Evolutionary conservation across 2,113 vertebrate species (phyloP).

Genomic region (Oreochromis niloticus): DNA sequence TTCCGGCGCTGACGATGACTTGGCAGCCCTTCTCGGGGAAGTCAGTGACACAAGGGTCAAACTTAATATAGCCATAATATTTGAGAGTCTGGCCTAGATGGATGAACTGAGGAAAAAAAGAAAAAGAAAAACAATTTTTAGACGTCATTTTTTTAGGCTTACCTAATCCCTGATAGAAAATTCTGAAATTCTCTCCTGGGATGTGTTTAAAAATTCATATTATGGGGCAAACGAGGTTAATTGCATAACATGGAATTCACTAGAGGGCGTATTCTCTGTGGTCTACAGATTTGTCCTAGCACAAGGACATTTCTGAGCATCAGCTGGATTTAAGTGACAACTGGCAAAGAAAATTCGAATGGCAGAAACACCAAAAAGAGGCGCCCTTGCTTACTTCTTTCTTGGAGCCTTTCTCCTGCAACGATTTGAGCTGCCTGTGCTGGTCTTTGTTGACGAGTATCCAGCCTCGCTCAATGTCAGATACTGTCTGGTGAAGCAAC

Average conservation of each 20-base stretch:
- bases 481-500: conserved; percentile 79
- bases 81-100: conserved; percentile 92
- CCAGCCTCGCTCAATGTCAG: conserved; percentile 94
- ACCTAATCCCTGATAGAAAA: background rate
- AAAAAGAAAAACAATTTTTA: background rate
- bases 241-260: background rate
- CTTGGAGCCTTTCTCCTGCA: conserved; percentile 98
- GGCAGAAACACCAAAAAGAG: background rate
- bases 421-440: conserved; percentile 91
- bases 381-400: conserved; percentile 81
- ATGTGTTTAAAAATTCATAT: conserved; percentile 6
- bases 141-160: background rate
- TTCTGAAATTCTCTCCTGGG: background rate
- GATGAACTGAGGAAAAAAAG: conserved; percentile 79
- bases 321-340: background rate
- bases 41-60: conserved; percentile 93
- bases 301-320: background rate
- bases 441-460: conserved; percentile 97
- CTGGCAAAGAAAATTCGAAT: background rate
- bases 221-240: conserved; percentile 9
- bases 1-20: conserved; percentile 92
- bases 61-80: conserved; percentile 96
- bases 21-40: conserved; percentile 97
- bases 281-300: background rate
- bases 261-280: background rate